Base-by-base conservation (phyloP, 2,113 vertebrate genomes). In the Chunga burmeisteri region DNA sequence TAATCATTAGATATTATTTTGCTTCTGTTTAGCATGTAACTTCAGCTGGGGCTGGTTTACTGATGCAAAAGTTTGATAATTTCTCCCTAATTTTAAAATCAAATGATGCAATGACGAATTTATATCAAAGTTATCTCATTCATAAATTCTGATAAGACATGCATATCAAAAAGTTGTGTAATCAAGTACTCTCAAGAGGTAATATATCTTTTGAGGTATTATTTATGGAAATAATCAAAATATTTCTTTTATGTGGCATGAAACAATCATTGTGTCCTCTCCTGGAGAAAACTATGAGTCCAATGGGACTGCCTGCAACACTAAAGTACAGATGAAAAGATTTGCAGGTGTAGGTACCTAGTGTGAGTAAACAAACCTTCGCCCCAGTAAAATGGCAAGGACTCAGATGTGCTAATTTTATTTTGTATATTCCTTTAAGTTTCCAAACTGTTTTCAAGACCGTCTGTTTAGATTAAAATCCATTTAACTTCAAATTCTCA, bases 1-100 rank as follows among this genome's bases (percentile, higher is more conserved):
- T 12, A 66, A 90, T 93, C 30, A 77, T 81, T 73, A 94, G 56
- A 61, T 96, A 89, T 65, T 88, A 73, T 94, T 94, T 92, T 42
- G 8, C 53, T 63, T 87, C 87, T n/a, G 3, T 79, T 94, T 79
- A 82, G 68, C 62, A 63, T 53, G 18, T 34, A 80, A 75, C 79
- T 97, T 95, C 90, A 95, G 50, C 81, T 92, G 73, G 36, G 67
- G 89, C 56, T 84, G 82, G 32, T 72, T 72, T 85, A 71, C 23
- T 72, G 36, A 81, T 59, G 65, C 42, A 81, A 63, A 92, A 92
- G 58, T 63, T 90, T 89, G 73, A 42, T 77, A 73, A 71, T 91
- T 91, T 84, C 68, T 53, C 58, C 46, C 50, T 83, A 67, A 75
- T 71, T 95, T 96, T 77, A 97, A 68, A 86, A 88, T 71, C 38